Base-by-base conservation (phyloP, 2,797 vertebrate genomes). In the Choloepus didactylus region DNA sequence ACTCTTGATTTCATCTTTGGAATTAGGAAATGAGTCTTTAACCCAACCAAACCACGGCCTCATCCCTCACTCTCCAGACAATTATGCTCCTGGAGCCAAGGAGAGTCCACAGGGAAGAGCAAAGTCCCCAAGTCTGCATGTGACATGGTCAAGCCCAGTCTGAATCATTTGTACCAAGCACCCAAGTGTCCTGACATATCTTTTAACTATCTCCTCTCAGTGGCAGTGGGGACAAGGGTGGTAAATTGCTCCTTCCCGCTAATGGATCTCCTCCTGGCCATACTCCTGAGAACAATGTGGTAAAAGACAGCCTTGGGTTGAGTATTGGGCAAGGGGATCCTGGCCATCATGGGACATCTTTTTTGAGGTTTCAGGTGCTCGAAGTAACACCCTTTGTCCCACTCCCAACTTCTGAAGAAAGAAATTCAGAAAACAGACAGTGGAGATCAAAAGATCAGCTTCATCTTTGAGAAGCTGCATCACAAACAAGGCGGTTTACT, bases 71-170 rank as follows among this genome's bases (percentile, higher is more conserved):
- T 49, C 41, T 46, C 41, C 41, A 46, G 25, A 49, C 14, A 46
- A 38, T 15, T 12, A 35, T 31, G 38, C 9, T 64, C 9, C 35
- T 75, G 44, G 46, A 75, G 21, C 35, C 54, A 41, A 67, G n/a
- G 8, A 41, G 60, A 51, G 5, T 59, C 31, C 0, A 0, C 9
- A 11, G 35, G 31, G 19, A 66, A 46, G 46, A 18, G 9, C 2
- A 64, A 35, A 66, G 5, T 27, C 60, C 31, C 70, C 27, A 2
- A 2, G 59, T 54, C 38, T 80, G 23, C 0, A 0, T 9, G 1
- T 35, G 9, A 51, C 23, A 38, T 87, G 12, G 38, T 35, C 70
- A 44, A 85, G 46, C 25, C 49, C 49, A 72, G 38, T 2, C 3
- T 54, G 59, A 31, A 62, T 72, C 38, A 1, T 44, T 46, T 60